phyloP scores from a whole-genome alignment of 2,888 invertebrate genomes.

The Lochmaea capreae region DNA sequence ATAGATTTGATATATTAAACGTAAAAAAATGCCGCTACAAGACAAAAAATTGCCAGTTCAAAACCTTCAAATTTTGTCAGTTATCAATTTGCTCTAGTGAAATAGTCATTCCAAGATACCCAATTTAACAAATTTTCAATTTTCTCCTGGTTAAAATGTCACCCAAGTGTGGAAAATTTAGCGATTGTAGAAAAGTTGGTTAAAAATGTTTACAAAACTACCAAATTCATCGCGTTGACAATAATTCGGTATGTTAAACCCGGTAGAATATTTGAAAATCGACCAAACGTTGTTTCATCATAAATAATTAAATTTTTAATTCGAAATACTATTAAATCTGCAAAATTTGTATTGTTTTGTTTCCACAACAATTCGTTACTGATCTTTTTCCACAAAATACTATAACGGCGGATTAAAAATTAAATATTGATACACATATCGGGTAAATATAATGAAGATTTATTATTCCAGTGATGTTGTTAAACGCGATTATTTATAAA shows the following conservation, averaged over 20 bases:
- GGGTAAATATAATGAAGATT: constrained; percentile 30
- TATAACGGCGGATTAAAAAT: constrained; percentile 35
- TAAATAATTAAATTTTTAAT: constrained; percentile 35
- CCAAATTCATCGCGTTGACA: background rate
- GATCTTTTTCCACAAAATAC: constrained; percentile 39
- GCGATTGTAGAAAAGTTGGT: background rate
- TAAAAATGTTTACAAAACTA: background rate
- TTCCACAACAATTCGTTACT: constrained; percentile 24
- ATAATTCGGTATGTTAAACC: too few relatives aligned
- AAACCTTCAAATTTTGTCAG: too few relatives aligned
- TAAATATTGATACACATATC: constrained; percentile 34
- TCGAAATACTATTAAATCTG: constrained; percentile 43
- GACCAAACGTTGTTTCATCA: constrained; percentile 9
- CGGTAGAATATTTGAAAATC: background rate
- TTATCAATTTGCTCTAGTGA: too few relatives aligned
- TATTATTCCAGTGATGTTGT: constrained; percentile 22
- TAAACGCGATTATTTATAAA: background rate
- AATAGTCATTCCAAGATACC: too few relatives aligned
- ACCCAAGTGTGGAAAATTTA: too few relatives aligned
- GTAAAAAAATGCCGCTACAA: too few relatives aligned
- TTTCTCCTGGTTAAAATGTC: too few relatives aligned
- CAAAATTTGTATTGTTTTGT: constrained; percentile 46
- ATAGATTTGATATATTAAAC: too few relatives aligned
- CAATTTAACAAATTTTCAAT: too few relatives aligned
- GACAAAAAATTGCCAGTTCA: too few relatives aligned